Percentiles rank a stretch among this genome's conserved stretches.
phyloP scores from a whole-genome alignment of 2,113 vertebrate species.

The Bos javanicus region DNA sequence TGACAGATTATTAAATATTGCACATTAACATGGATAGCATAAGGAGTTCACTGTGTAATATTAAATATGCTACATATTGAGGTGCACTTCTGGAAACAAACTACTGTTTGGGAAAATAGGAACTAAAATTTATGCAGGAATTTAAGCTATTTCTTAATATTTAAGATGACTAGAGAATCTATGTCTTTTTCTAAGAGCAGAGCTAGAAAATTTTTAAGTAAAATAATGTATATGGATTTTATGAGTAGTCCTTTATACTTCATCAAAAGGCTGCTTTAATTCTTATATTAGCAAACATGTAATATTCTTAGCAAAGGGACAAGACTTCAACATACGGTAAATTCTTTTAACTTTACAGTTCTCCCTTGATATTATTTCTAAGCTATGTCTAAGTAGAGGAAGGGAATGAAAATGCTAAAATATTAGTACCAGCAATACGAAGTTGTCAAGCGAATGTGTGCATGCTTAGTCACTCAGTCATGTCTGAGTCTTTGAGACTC shows the following conservation, averaged over 20 bases:
- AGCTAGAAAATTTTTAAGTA: neutral
- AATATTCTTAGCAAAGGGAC: neutral
- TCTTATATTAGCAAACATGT: neutral
- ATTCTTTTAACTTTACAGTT: neutral
- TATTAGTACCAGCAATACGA: neutral
- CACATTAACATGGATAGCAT: neutral
- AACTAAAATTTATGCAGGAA: neutral
- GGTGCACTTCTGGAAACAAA: neutral
- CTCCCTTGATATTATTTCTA: neutral
- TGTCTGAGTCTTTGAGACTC: neutral
- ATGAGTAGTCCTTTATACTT: neutral
- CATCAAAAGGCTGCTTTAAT: neutral
- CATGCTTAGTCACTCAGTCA: neutral
- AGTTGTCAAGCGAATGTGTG: neutral
- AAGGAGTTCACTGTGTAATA: neutral
- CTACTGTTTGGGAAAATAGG: neutral
- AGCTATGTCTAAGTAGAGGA: neutral
- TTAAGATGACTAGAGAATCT: neutral
- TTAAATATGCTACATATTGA: neutral
- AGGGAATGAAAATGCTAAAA: neutral
- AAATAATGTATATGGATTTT: neutral
- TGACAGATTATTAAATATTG: neutral
- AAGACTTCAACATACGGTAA: neutral
- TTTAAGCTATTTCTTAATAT: neutral
- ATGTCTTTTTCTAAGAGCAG: neutral